Evolutionary conservation across 2,113 vertebrate genomes (phyloP).

Genomic region (Hippolais icterina): DNA sequence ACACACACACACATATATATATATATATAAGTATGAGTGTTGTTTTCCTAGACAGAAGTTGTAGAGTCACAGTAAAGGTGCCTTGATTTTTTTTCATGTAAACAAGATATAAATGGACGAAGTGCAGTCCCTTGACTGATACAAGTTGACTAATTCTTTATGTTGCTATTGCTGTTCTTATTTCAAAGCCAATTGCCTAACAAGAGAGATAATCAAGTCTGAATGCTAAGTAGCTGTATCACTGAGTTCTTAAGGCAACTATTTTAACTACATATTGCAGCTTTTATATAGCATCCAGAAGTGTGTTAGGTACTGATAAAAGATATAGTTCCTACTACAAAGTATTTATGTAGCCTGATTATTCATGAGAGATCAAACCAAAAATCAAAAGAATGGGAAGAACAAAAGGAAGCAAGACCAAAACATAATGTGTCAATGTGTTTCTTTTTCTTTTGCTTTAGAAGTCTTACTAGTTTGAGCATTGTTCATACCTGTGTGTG

Average conservation of each 20-base stretch:
- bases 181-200: neutral
- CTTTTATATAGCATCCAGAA: neutral
- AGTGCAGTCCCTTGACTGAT: neutral
- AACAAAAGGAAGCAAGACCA: neutral
- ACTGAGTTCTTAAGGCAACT: neutral
- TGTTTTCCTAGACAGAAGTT: neutral
- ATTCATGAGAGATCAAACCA: neutral
- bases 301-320: neutral
- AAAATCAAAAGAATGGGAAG: neutral
- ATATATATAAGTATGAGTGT: neutral
- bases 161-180: neutral
- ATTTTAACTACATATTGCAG: neutral
- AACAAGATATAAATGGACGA: neutral
- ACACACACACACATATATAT: no score
- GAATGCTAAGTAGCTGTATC: neutral
- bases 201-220: neutral
- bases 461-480: neutral
- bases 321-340: neutral
- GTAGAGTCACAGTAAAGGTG: neutral
- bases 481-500: neutral
- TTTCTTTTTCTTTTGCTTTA: neutral
- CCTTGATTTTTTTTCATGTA: neutral
- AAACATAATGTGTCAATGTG: neutral
- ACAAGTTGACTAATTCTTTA: neutral
- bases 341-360: neutral